Conservation (phyloP, 2,888 invertebrate species). For the Mythimna loreyi region DNA sequence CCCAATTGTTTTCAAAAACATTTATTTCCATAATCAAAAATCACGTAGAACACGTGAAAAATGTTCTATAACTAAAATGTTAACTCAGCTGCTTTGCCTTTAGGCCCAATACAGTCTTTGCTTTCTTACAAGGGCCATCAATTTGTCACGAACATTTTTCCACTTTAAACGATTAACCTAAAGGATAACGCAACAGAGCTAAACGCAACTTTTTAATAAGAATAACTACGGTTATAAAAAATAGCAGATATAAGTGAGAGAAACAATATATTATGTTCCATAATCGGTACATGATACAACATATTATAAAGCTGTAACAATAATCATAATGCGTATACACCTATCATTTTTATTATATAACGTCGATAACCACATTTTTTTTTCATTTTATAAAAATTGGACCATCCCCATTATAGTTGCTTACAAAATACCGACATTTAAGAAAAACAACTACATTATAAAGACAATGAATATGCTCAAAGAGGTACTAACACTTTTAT, state of each 20-base stretch:
- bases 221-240: constrained; percentile 53
- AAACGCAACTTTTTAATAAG: constrained; percentile 35
- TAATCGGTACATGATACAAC: constrained; percentile 46
- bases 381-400: constrained; percentile 70
- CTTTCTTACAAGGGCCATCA: constrained; percentile 24
- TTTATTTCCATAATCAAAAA: constrained; percentile 57
- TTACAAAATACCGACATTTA: constrained; percentile 73
- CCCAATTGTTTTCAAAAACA: constrained; percentile 73
- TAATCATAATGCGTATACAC: constrained; percentile 40
- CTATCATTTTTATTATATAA: constrained; percentile 34
- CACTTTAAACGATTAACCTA: constrained; percentile 29
- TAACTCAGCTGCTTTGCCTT: constrained; percentile 51
- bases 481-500: constrained; percentile 75
- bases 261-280: constrained; percentile 48
- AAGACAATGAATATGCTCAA: constrained; percentile 72
- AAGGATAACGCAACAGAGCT: constrained; percentile 43
- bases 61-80: constrained; percentile 43
- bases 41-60: constrained; percentile 38
- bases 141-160: constrained; percentile 23
- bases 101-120: constrained; percentile 49
- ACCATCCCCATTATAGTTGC: constrained; percentile 77
- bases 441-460: constrained; percentile 76
- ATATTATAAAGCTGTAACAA: constrained; percentile 38
- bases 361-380: constrained; percentile 32
- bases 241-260: constrained; percentile 44